phyloP scores from a whole-genome alignment of 2,113 vertebrate species.

The Pterocles gutturalis region DNA sequence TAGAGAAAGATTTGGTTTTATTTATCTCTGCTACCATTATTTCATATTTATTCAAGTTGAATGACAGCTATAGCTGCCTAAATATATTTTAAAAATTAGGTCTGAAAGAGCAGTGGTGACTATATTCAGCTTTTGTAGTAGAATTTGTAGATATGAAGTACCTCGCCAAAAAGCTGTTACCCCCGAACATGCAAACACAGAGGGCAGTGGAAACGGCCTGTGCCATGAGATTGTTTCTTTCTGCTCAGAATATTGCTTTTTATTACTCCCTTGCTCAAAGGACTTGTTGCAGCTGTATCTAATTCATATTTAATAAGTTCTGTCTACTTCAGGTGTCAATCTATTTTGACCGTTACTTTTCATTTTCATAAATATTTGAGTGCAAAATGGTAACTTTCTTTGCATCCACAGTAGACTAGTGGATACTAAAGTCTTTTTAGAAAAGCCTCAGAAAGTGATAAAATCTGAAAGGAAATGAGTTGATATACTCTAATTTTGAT shows the following conservation, averaged over 20 bases:
- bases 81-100: not conserved
- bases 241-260: constrained; percentile 37
- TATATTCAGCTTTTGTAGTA: not conserved
- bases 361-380: constrained; percentile 38
- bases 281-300: constrained; percentile 50
- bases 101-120: not conserved
- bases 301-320: constrained; percentile 64
- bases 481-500: not conserved
- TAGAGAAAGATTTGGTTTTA: not conserved
- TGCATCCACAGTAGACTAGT: not conserved
- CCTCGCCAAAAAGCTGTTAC: not conserved
- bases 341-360: constrained; percentile 47
- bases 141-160: not conserved
- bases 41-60: not conserved
- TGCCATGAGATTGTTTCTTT: constrained; percentile 6
- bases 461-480: not conserved
- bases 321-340: constrained; percentile 54
- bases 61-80: not conserved
- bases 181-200: not conserved
- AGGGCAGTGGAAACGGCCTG: not conserved
- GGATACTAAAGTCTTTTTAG: not conserved
- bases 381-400: not conserved
- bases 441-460: not conserved
- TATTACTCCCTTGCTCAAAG: constrained; percentile 23
- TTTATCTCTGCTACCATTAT: not conserved